phyloP scores from a whole-genome alignment of 1,140 invertebrate genomes.

The Armadillidium nasatum region DNA sequence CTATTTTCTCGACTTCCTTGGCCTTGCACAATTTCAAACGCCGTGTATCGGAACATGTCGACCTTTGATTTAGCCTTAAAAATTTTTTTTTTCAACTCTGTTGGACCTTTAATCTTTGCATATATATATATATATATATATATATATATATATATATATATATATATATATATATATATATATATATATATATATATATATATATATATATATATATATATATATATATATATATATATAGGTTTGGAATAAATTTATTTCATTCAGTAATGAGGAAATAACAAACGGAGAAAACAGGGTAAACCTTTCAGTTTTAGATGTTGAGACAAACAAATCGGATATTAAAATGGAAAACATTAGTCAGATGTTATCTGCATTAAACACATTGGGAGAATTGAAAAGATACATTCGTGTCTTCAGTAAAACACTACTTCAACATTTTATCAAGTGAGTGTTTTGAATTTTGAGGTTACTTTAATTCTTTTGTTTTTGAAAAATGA shows the following conservation, averaged over 20 bases:
- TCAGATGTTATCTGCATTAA: not conserved
- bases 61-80: no score
- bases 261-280: not conserved
- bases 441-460: not conserved
- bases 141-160: no score
- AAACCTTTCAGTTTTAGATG: not conserved
- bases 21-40: no score
- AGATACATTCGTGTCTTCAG: not conserved
- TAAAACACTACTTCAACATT: not conserved
- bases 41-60: no score
- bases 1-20: no score
- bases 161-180: no score
- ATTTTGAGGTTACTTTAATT: not conserved
- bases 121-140: no score
- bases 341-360: not conserved
- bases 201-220: no score
- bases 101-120: no score
- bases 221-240: not conserved
- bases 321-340: not conserved
- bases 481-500: no score
- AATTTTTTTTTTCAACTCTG: no score
- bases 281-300: not conserved
- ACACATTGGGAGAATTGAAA: not conserved
- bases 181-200: no score
- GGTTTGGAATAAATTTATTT: slow-evolving; percentile 6